Percentiles rank a stretch among this genome's conserved stretches.
Conservation (phyloP, 64 coral and sea anemone genomes). For the Montipora sp. region DNA sequence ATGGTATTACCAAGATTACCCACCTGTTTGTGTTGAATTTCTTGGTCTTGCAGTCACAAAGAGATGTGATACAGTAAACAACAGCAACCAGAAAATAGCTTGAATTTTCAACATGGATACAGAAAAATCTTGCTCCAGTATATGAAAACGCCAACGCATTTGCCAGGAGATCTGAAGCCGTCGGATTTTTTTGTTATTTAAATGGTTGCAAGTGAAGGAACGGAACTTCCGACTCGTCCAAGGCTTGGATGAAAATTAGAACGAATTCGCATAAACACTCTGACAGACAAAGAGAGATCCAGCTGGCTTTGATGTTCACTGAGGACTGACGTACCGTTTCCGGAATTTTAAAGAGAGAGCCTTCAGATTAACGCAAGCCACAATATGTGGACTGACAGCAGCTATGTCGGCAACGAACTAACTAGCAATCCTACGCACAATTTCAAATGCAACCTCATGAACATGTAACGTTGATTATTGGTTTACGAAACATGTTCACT, state of each 20-base stretch:
- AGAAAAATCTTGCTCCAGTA: not conserved
- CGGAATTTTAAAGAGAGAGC: not conserved
- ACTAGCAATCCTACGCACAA: conserved; percentile 4
- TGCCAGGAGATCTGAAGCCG: not conserved
- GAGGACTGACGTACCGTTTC: not conserved
- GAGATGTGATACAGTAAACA: not conserved
- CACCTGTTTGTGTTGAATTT: conserved; percentile 8
- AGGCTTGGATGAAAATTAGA: not conserved
- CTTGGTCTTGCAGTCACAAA: conserved; percentile 27
- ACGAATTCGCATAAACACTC: not conserved
- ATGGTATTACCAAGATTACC: not conserved
- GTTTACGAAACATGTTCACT: too few relatives aligned
- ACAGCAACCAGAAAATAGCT: not conserved
- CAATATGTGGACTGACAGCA: not conserved
- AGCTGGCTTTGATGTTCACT: not conserved
- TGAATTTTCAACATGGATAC: not conserved
- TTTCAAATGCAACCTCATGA: not conserved
- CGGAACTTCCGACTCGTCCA: conserved; percentile 9
- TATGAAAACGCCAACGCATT: conserved; percentile 15
- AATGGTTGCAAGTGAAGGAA: not conserved
- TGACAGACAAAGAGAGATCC: not conserved
- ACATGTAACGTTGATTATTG: not conserved
- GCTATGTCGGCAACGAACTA: not conserved
- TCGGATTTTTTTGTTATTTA: conserved; percentile 16
- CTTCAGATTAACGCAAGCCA: not conserved